phyloP scores from a whole-genome alignment of 2,113 vertebrate species.

The Xenopus borealis region DNA sequence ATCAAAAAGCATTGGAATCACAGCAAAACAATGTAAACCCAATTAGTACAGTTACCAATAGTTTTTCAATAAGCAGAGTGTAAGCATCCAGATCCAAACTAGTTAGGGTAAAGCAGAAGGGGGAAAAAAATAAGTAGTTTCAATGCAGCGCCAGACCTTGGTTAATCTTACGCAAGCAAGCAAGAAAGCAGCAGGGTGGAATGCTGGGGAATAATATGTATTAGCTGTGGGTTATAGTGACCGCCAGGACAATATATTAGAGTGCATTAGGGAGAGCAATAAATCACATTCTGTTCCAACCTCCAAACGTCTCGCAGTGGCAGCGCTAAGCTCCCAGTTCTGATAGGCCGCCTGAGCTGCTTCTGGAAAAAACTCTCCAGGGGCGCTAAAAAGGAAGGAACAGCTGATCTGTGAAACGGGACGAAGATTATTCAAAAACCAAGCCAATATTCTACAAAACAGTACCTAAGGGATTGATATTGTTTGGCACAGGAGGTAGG shows the following conservation, averaged over 20 bases:
- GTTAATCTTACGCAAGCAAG: conserved; percentile 49
- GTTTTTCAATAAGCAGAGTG: conserved; percentile 12
- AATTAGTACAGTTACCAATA: conserved; percentile 13
- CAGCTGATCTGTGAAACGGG: conserved; percentile 4
- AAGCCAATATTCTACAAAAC: not conserved
- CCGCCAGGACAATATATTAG: not conserved
- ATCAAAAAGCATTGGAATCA: conserved; percentile 1
- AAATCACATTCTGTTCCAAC: conserved; percentile 66
- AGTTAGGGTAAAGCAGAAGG: conserved; percentile 9
- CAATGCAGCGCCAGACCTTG: not conserved
- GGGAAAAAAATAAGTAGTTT: not conserved
- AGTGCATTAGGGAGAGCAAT: conserved; percentile 12
- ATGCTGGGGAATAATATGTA: not conserved
- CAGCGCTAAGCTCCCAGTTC: conserved; percentile 94
- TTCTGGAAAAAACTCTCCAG: conserved; percentile 98
- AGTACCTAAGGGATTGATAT: not conserved
- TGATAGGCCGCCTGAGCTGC: conserved; percentile 97
- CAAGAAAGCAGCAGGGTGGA: conserved; percentile 43
- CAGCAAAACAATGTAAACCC: rapidly evolving
- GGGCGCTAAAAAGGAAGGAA: conserved; percentile 72
- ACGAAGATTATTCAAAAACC: not conserved
- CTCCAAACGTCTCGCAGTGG: conserved; percentile 81
- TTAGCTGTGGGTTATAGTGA: conserved; percentile 8
- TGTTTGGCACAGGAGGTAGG: too few species aligned
- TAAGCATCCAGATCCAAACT: conserved; percentile 14